A percentile compares a stretch with the other conserved stretches of the same genome.
Evolutionary conservation across 1,140 invertebrate genomes (phyloP).

Genomic region (Zaprionus capensis): DNA sequence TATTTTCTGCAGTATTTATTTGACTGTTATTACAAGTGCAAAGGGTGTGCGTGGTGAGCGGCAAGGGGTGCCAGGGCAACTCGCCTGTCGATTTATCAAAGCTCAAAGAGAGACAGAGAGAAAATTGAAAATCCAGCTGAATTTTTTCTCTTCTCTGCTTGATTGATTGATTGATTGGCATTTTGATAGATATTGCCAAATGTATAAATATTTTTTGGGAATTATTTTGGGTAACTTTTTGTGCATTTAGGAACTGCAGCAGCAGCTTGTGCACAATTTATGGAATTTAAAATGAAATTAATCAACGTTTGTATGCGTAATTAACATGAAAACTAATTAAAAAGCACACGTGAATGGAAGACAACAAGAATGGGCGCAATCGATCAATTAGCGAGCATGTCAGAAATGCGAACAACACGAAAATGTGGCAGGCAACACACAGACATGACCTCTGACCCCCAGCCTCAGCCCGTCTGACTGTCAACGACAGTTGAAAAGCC

Average conservation of each 20-base stretch:
- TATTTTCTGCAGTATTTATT: conserved; percentile 3
- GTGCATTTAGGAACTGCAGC: not conserved
- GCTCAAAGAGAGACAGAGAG: conserved; percentile 2
- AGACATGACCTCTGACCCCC: not conserved
- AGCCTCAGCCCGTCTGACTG: not conserved
- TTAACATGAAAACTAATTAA: conserved; percentile 18
- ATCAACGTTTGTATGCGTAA: conserved; percentile 1
- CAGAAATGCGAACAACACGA: not conserved
- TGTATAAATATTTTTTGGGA: not conserved
- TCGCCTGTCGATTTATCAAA: conserved; percentile 21
- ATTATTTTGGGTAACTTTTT: not conserved
- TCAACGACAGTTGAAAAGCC: conserved; percentile 41
- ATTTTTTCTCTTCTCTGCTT: conserved; percentile 8
- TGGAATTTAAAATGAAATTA: conserved; percentile 10
- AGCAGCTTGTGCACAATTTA: not conserved
- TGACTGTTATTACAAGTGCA: not conserved
- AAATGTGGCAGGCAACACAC: conserved; percentile 1
- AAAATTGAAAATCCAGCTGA: conserved; percentile 20
- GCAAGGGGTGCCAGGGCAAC: not conserved
- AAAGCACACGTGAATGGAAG: not conserved
- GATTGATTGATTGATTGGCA: conserved; percentile 38
- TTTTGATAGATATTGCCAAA: conserved; percentile 12
- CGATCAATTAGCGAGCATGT: conserved; percentile 20
- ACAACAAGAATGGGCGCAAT: conserved; percentile 4
- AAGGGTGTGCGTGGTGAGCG: fast-evolving